Evolutionary conservation across 2,797 vertebrate genomes (phyloP), one percentile per base, ranked within the genome.

Genomic region (Phataginus tetradactyla): DNA sequence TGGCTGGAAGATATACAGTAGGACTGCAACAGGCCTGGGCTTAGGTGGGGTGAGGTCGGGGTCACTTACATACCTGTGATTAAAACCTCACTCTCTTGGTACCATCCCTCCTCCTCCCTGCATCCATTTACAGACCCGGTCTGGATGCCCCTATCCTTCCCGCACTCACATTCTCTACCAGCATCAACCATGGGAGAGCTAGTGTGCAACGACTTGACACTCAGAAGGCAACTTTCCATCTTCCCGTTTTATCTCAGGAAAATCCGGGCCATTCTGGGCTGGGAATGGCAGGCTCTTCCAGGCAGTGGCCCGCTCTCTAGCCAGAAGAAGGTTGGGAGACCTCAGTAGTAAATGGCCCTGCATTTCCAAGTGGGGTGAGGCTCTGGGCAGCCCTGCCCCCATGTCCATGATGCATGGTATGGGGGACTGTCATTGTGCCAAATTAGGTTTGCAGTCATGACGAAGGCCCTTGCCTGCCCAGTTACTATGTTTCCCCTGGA

Each of bases 21-120:
- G 91, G 95, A 94, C 98, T 98, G 97, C 98, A 98, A 98, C 98
- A 98, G 98, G 98, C 98, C 97, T 90, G 90, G 97, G 91, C 97
- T 96, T 97, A 98, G 98, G 98, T 94, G 97, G 99, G 99, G 98
- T 98, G 98, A 99, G 98, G 98, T 85, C 90, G 97, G 98, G 99
- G 99, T 99, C 99, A 99, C 97, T 97, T 94, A 97, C 97, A 97
- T 97, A 98, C 98, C 98, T 99, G 98, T 98, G 98, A 99, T 99
- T 99, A 98, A 99, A 98, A 96, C 91, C 97, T 63, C 89, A 71
- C 37, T 88, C 86, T 1, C 51, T 37, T 5, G 15, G 42, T 57
- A 63, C 75, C 93, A 75, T 89, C 96, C 84, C 61, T 29, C 4
- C 66, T 83, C 63, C 79, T 91, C 95, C 96, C 83, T 23, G 75